Base-by-base conservation (phyloP, 2,113 vertebrate species). In the Mugil cephalus region DNA sequence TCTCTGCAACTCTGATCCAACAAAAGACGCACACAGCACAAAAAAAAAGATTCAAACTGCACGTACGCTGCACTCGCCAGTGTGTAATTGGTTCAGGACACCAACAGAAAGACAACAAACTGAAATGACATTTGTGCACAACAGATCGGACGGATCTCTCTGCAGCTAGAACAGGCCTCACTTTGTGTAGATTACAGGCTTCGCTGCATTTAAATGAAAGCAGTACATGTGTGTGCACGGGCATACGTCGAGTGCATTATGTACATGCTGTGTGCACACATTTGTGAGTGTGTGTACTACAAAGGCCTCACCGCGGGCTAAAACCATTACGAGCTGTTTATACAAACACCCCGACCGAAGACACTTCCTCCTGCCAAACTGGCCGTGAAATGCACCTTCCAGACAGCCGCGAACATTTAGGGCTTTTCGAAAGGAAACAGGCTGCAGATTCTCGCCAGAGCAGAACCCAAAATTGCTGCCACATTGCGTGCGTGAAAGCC, bases 351-450 rank as follows among this genome's bases (percentile, higher is more conserved):
- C 77, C 39, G 52, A 76, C 81, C 79, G 66, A 69, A 87, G 74
- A 74, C 85, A 87, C 91, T 92, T 94, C 90, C 91, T 90, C 85
- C 72, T 11, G 54, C 48, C 86, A 88, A 93, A 93, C 77, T 86
- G 84, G 77, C 75, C 86, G 45, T 92, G 87, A 94, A 89, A 90
- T 91, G 62, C 68, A 75, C 73, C 80, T 66, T 62, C 54, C 59
- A 75, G 68, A 63, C 77, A 60, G 69, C 74, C 66, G 10, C 36
- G 10, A 67, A 81, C 84, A 65, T 86, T 91, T 52, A 58, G 59
- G 52, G 85, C 77, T 80, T 70, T 70, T 74, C 42, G 62, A 74
- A 81, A 76, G 82, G 80, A 90, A 88, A 80, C 59, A 43, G 74
- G 76, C 76, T 45, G 13, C 56, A 71, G 54, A 68, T 62, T 79